Evolutionary conservation across 2,797 vertebrate genomes (phyloP).

Genomic region (Hylomyscus alleni): DNA sequence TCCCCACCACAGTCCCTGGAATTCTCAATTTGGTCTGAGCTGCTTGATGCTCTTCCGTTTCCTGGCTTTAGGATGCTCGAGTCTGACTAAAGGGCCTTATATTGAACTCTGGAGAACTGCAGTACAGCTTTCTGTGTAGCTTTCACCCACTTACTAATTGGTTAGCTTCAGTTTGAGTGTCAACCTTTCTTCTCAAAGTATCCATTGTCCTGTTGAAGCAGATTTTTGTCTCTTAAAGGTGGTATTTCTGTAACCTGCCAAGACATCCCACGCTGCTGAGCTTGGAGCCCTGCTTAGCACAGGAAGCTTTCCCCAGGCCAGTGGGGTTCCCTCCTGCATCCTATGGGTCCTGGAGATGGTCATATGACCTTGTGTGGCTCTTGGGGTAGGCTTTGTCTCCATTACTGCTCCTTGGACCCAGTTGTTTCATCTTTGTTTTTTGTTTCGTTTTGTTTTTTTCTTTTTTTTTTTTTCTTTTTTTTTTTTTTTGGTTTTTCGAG

Average conservation of each 20-base stretch:
- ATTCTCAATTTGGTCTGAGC: not conserved
- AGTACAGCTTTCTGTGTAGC: not conserved
- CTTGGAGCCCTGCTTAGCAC: not conserved
- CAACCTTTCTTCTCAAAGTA: not conserved
- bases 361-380: not conserved
- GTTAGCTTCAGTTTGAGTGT: not conserved
- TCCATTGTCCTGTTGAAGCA: not conserved
- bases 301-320: too few relatives aligned
- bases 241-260: not conserved
- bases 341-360: not conserved
- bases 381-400: not conserved
- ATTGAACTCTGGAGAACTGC: not conserved
- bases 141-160: not conserved
- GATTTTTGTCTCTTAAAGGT: not conserved
- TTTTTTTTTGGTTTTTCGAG: too few relatives aligned
- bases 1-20: fast-evolving
- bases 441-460: too few relatives aligned
- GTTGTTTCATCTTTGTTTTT: not conserved
- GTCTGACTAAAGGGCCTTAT: not conserved
- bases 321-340: not conserved
- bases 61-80: not conserved
- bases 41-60: not conserved
- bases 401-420: not conserved
- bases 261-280: not conserved
- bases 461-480: too few relatives aligned